Evolutionary conservation across 2,113 vertebrate species (phyloP), one percentile per base, ranked within the genome.

Genomic region (Phoxinus phoxinus): DNA sequence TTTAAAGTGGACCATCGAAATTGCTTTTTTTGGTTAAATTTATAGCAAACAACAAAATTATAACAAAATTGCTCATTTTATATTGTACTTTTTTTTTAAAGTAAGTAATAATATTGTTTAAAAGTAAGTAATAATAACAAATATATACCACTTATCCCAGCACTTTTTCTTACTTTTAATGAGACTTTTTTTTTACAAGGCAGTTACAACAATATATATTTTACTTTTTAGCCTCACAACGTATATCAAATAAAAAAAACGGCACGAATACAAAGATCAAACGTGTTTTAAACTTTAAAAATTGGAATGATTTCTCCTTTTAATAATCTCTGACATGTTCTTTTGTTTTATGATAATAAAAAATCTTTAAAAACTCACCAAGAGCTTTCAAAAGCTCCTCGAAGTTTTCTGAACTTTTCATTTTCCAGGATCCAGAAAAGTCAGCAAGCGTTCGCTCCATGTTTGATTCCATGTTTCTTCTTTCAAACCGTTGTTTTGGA

Each of bases 341-440:
- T 27, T 48, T 25, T 21, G 0, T 27, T 48, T 27, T 27, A 46
- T 48, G 15, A 19, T 27, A 67, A 73, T 2, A 2, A 67, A 1
- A 0, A 81, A 12, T 74, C 6, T 35, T 67, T 48, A 23, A 59
- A 41, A 9, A 90, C 96, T 96, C 90, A 98, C 96, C 96, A 75
- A 97, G 89, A 0, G 91, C 94, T 93, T 95, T 97, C 80, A 98
- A 90, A 59, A 98, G 94, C 76, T 97, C 97, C 91, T 98, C 97
- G 58, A 98, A 98, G 90, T 97, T 95, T 90, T 97, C 96, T 0
- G 96, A 98, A n/a, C 94, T 94, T 89, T 95, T 95, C 94, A 98
- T 98, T 89, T 94, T 97, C 97, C 97, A 98, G 88, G 93, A 96
- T 65, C 97, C 97, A 13, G 97, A 95, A 90, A 98, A 98, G 90